Evolutionary conservation across 2,797 vertebrate species (phyloP), one percentile per base, ranked within the genome.

Genomic region (Micropoecilia bifurca): DNA sequence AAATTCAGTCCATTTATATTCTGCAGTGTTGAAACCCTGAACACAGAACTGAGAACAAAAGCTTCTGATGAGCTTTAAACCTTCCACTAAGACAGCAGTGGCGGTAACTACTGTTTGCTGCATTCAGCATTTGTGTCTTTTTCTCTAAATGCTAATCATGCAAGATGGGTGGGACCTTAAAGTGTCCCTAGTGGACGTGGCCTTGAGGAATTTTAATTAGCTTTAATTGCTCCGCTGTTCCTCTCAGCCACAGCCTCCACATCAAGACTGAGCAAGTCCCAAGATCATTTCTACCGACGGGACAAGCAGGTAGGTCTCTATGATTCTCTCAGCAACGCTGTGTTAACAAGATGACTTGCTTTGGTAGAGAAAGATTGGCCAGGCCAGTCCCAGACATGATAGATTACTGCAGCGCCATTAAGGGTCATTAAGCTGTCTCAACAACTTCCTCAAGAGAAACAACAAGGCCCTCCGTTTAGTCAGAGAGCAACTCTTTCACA

Each of bases 171-270:
- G 92, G 91, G 89, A 90, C 88, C 87, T 82, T 72, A 83, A 88
- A 85, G 71, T 61, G 46, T 81, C 79, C 77, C 76, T 30, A 50
- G 76, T 53, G 74, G 83, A 78, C 47, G 63, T 85, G 86, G 77
- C 76, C 80, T 81, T 73, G 47, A 83, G 89, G 91, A 94, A 92
- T 92, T 86, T 88, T 85, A 95, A 95, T 92, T 77, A 77, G 59
- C 79, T 85, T 82, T 92, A 94, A 93, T 88, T 85, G 80, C 85
- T 81, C 63, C 1, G 46, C 77, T 81, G 63, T 89, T 89, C 83
- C 88, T 88, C 79, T 84, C 47, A 61, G 78, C 53, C 81, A 85
- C 69, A 87, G 73, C 18, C 20, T 74, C 83, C 25, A 78, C 53
- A 75, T n/a, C 22, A 36, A 33, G 43, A 82, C 57, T 87, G 83